Conservation (phyloP, 1,140 invertebrate species). For the Eupeodes corollae region DNA sequence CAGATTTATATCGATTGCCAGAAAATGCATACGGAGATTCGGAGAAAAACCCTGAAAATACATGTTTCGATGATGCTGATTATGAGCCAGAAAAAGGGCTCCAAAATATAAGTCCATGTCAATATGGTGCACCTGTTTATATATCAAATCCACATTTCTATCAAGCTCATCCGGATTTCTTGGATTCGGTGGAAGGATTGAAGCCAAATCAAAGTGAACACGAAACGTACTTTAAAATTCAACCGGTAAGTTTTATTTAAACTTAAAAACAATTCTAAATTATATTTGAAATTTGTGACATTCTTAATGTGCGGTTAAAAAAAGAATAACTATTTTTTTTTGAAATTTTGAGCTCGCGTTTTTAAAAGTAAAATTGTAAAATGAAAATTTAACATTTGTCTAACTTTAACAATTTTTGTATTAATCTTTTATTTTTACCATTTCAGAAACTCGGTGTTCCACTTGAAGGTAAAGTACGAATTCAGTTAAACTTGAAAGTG, state of each 20-base stretch:
- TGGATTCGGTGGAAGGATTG: constrained; percentile 61
- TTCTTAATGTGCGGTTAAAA: no score
- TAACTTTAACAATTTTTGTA: no score
- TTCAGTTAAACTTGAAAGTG: constrained; percentile 72
- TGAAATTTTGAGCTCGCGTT: no score
- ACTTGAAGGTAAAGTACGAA: constrained; percentile 64
- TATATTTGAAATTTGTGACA: not conserved
- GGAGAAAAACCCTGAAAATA: constrained; percentile 56
- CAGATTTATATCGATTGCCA: constrained; percentile 59
- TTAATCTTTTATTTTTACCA: no score
- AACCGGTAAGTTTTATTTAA: constrained; percentile 54
- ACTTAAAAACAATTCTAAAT: not conserved
- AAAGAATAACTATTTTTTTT: no score
- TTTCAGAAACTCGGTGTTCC: constrained; percentile 74
- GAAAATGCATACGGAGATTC: constrained; percentile 57
- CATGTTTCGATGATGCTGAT: constrained; percentile 64
- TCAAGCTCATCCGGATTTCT: constrained; percentile 61
- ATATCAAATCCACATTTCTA: constrained; percentile 83
- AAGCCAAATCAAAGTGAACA: constrained; percentile 59
- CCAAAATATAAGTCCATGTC: constrained; percentile 76
- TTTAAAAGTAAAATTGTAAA: no score
- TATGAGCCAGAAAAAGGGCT: constrained; percentile 61
- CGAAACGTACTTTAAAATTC: constrained; percentile 71
- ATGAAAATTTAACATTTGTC: no score
- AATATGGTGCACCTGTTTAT: constrained; percentile 76